Evolutionary conservation across 2,888 invertebrate genomes (phyloP).

Genomic region (Stictocephala bisonia): DNA sequence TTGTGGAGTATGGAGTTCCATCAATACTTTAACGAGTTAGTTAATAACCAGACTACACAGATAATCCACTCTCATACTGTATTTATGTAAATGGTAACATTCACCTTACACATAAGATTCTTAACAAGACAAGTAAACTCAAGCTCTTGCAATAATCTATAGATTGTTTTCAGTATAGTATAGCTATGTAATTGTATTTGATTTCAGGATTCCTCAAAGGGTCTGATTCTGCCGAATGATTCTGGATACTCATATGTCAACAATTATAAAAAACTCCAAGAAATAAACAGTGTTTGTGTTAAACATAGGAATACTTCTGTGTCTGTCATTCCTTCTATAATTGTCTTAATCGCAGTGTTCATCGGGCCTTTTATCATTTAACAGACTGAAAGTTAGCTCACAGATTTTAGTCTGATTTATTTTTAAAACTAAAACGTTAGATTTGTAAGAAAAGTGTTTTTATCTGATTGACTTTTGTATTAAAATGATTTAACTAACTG

Average conservation of each 20-base stretch:
- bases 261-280: conserved; percentile 31
- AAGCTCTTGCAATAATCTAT: neutral
- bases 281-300: conserved; percentile 21
- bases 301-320: conserved; percentile 10
- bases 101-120: too few relatives aligned
- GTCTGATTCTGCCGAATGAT: conserved; percentile 36
- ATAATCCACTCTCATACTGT: too few relatives aligned
- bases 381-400: neutral
- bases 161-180: neutral
- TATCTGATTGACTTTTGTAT: too few relatives aligned
- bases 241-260: conserved; percentile 27
- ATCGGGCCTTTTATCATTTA: conserved; percentile 3
- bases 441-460: neutral
- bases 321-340: conserved; percentile 6
- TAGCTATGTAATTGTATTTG: neutral
- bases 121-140: too few relatives aligned
- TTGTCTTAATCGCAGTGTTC: neutral
- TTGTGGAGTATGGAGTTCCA: too few relatives aligned
- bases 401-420: neutral
- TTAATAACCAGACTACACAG: too few relatives aligned
- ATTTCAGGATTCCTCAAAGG: conserved; percentile 27
- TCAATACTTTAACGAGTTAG: too few relatives aligned
- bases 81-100: too few relatives aligned
- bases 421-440: conserved; percentile 13
- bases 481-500: neutral